Conservation (phyloP, 1,140 invertebrate species). For the Diachasma alloeum region DNA sequence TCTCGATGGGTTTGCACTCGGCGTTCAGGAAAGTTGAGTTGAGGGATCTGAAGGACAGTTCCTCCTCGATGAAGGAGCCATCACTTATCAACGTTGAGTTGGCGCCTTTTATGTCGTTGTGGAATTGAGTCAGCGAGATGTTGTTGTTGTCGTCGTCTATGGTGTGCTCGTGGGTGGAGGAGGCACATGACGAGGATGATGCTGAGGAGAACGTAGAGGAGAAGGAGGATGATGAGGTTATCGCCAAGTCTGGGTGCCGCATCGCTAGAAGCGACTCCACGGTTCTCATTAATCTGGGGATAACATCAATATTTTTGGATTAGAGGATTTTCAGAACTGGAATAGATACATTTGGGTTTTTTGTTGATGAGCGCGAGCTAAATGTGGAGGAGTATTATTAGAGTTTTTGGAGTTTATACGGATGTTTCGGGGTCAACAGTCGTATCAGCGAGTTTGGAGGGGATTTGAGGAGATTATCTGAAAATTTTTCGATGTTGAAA, state of each 20-base stretch:
- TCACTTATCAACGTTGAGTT: not conserved
- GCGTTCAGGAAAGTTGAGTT: not conserved
- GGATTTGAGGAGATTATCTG: no score
- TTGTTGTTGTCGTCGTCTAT: conserved; percentile 1
- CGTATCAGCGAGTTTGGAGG: no score
- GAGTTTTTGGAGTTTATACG: no score
- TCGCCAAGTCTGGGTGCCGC: conserved; percentile 70
- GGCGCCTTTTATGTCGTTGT: not conserved
- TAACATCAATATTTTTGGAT: no score
- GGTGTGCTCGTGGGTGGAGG: not conserved
- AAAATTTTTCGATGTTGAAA: no score
- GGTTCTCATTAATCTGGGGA: conserved; percentile 68
- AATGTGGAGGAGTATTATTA: no score
- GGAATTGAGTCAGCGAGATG: not conserved
- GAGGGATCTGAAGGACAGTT: not conserved
- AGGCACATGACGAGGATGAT: conserved; percentile 1
- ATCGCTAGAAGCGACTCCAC: conserved; percentile 73
- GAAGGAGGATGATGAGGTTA: conserved; percentile 44
- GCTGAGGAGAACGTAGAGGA: conserved; percentile 27
- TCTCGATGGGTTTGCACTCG: not conserved
- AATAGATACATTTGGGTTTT: no score
- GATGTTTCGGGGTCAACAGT: no score
- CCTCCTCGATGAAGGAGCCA: not conserved
- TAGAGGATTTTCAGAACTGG: no score
- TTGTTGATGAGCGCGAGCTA: no score